Percentiles rank a stretch among this genome's conserved stretches.
phyloP scores from a whole-genome alignment of 2,113 vertebrate species.

The Ammodramus savannarum region DNA sequence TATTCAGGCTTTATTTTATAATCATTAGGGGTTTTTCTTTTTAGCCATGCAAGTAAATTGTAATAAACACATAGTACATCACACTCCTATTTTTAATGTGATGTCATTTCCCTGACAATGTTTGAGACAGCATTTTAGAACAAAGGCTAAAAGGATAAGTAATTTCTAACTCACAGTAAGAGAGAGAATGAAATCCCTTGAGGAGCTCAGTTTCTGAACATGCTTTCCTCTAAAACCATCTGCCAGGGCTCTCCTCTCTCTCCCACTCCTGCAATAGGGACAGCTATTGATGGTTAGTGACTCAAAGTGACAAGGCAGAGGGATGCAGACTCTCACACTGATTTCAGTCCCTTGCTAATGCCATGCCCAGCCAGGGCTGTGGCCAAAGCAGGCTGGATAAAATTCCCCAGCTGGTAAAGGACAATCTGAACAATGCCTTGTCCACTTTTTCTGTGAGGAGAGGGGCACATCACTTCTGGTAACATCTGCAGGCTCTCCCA shows the following conservation, averaged over 20 bases:
- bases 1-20: conserved; percentile 1
- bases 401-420: neutral
- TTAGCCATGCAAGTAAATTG: neutral
- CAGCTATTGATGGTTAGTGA: neutral
- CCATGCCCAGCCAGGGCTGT: neutral
- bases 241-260: neutral
- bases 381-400: neutral
- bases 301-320: neutral
- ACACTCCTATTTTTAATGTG: neutral
- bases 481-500: neutral
- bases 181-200: neutral
- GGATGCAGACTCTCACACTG: neutral
- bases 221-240: conserved; percentile 3
- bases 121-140: neutral
- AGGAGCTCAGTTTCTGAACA: neutral
- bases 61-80: neutral
- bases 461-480: neutral
- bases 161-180: neutral
- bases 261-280: neutral
- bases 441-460: neutral
- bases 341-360: neutral
- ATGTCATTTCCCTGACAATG: neutral
- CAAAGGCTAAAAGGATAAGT: neutral
- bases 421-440: neutral
- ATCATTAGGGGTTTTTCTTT: neutral